Evolutionary conservation across 2,113 vertebrate genomes (phyloP).

Genomic region (Mellivora capensis): DNA sequence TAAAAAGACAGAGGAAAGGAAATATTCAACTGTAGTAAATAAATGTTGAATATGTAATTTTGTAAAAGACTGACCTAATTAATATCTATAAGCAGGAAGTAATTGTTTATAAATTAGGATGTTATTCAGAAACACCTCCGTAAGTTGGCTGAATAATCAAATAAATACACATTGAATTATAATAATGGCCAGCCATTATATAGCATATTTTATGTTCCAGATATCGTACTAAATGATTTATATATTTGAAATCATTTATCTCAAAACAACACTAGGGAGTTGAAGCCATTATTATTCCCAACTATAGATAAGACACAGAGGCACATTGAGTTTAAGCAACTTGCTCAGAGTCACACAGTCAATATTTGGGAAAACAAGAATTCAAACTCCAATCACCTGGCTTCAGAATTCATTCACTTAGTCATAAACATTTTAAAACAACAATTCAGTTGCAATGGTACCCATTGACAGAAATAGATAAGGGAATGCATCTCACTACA

Average conservation of each 20-base stretch:
- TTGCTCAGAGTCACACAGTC: background rate
- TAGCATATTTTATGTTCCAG: background rate
- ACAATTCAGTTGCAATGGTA: background rate
- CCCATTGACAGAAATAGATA: background rate
- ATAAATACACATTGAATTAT: slow-evolving; percentile 4
- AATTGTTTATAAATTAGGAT: slow-evolving; percentile 18
- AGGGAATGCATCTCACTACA: background rate
- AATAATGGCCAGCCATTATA: background rate
- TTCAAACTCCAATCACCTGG: background rate
- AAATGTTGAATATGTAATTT: slow-evolving; percentile 1
- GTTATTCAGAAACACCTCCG: background rate
- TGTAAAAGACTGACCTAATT: background rate
- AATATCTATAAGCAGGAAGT: background rate
- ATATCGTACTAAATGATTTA: background rate
- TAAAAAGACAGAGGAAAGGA: background rate
- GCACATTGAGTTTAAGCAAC: background rate
- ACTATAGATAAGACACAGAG: background rate
- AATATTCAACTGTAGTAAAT: background rate
- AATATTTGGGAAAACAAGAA: background rate
- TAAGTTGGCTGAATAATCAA: background rate
- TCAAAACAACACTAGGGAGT: background rate
- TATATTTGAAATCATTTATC: background rate
- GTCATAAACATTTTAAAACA: background rate
- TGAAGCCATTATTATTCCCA: background rate
- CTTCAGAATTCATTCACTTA: background rate